Conservation (phyloP, 2,113 vertebrate species). For the Electrona antarctica region DNA sequence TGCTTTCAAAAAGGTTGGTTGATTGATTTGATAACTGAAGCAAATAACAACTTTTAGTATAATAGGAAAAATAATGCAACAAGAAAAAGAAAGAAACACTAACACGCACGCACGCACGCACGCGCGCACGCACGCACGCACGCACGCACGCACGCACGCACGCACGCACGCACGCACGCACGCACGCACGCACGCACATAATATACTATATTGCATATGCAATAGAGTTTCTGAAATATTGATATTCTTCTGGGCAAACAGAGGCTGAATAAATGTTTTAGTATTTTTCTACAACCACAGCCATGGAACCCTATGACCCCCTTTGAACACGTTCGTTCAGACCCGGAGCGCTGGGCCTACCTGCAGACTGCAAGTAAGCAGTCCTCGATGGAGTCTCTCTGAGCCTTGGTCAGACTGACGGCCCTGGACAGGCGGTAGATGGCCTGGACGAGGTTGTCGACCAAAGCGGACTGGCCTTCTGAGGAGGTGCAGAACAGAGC, state of each 20-base stretch:
- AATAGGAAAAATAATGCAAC: neutral
- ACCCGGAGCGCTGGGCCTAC: conserved; percentile 37
- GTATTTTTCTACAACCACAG: neutral
- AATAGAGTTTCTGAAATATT: conserved; percentile 3
- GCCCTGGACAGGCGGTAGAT: conserved; percentile 90
- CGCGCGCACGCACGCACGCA: too few relatives aligned
- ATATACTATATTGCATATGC: neutral
- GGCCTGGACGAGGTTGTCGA: conserved; percentile 88
- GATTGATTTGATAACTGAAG: neutral
- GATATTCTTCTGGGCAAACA: neutral
- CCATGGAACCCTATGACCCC: neutral
- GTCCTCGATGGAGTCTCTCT: conserved; percentile 90
- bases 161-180: neutral
- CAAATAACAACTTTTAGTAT: neutral
- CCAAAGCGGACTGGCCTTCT: conserved; percentile 82
- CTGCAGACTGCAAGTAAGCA: conserved; percentile 89
- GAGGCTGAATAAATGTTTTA: neutral
- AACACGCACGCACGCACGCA: too few relatives aligned
- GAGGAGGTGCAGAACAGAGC: conserved; percentile 86
- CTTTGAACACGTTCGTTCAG: neutral
- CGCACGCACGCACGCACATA: neutral
- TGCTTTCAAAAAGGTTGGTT: too few relatives aligned
- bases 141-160: too few relatives aligned
- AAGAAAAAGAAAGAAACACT: neutral
- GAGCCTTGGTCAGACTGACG: conserved; percentile 92